Percentiles rank a stretch among this genome's conserved stretches.
Conservation (phyloP, 2,797 vertebrate species). For the Tamandua tetradactyla region DNA sequence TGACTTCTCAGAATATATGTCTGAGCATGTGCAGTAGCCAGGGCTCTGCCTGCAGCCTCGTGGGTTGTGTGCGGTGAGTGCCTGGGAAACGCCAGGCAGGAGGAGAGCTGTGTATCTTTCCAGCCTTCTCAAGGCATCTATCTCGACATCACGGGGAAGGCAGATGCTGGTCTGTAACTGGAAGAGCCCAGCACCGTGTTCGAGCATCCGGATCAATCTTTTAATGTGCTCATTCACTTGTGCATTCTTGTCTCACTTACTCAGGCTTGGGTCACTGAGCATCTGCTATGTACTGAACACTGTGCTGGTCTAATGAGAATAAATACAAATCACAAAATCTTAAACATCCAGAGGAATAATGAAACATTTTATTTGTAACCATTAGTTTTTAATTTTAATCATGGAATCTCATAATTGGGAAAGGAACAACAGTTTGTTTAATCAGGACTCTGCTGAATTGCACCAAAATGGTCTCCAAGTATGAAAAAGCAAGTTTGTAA, state of each 20-base stretch:
- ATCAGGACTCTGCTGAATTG: not conserved
- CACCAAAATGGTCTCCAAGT: fast-evolving
- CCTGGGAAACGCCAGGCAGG: too few relatives aligned
- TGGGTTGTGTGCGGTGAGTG: too few relatives aligned
- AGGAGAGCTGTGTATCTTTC: not conserved
- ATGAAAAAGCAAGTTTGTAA: not conserved
- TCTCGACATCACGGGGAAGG: not conserved
- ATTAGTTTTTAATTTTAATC: not conserved
- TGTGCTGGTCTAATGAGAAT: fast-evolving
- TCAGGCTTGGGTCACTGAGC: too few relatives aligned
- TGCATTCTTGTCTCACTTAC: not conserved
- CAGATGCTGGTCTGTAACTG: not conserved
- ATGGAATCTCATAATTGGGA: not conserved
- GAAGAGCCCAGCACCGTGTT: not conserved
- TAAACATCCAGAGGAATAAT: not conserved
- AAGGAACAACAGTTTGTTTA: not conserved
- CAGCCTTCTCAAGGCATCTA: fast-evolving
- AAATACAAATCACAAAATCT: not conserved
- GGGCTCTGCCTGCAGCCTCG: not conserved
- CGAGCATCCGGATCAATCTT: not conserved
- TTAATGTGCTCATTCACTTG: not conserved
- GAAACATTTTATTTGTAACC: not conserved
- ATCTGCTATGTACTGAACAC: not conserved
- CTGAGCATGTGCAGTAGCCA: not conserved
- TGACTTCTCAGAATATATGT: not conserved